Base-by-base conservation (phyloP, 2,797 vertebrate genomes). In the Xerus rutilus region DNA sequence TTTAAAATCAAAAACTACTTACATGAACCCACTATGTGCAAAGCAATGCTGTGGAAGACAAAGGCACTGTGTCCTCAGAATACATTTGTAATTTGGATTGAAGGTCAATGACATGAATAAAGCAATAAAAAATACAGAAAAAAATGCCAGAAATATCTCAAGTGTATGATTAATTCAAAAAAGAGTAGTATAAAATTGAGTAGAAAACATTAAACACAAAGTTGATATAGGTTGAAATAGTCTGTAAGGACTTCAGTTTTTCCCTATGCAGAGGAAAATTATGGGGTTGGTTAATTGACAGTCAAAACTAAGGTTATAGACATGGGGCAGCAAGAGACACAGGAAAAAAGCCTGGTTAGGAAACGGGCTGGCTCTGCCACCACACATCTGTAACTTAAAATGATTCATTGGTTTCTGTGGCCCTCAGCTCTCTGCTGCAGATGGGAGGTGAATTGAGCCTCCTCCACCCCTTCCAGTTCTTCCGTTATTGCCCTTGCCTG, bases 301-400 rank as follows among this genome's bases (percentile, higher is more conserved):
- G 82, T 62, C 82, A 78, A 94, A 97, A 89, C 79, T 86, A 86
- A 90, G n/a, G 52, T 79, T 87, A 65, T 4, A 59, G 45, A 49
- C 86, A 82, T 47, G 32, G 45, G 25, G n/a, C 49, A 89, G 69
- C 21, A 45, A 62, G 74, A 82, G 74, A 89, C 89, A 85, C 18
- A 47, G 82, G 86, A 83, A 93, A 78, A 49, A 83, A 85, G 15
- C 12, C 76, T 77, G 79, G 81, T 89, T 70, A 62, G 74, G 87
- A 94, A 95, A 93, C 67, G 45, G n/a, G 45, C 72, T 35, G 69
- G 14, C 62, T 93, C 49, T 86, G 45, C 86, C 91, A 94, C 74
- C 69, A 78, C 35, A 87, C 85, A 67, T 74, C 35, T 79, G 28
- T 74, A 52, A 87, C 54, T 94, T 85, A 30, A 43, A 96, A 77